Conservation (phyloP, 2,797 vertebrate species). For the Hypotaenidia philippensis region DNA sequence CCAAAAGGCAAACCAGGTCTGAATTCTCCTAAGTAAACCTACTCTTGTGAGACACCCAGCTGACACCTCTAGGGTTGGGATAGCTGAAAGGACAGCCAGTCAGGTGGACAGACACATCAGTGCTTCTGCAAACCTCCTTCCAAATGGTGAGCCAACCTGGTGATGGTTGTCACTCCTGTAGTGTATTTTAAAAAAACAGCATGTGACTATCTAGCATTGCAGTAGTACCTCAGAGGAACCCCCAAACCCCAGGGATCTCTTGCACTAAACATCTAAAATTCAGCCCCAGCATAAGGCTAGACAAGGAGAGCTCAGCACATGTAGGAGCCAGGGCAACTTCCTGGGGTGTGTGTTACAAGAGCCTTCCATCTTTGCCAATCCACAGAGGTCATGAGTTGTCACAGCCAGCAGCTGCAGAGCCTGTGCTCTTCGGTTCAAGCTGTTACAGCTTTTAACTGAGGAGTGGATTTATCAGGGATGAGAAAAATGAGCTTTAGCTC, state of each 20-base stretch:
- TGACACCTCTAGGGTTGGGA: neutral
- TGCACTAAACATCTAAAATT: neutral
- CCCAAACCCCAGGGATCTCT: neutral
- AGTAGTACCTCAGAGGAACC: neutral
- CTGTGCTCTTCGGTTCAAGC: conserved; percentile 38
- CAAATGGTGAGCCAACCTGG: neutral
- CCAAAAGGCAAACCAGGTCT: neutral
- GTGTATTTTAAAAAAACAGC: neutral
- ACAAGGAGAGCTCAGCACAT: neutral
- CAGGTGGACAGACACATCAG: neutral
- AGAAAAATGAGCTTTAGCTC: conserved; percentile 59
- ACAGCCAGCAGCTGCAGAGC: conserved; percentile 65
- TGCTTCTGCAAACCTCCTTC: neutral
- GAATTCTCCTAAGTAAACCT: neutral
- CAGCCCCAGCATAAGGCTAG: neutral
- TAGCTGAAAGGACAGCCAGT: neutral
- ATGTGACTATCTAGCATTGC: neutral
- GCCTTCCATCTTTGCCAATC: conserved; percentile 28
- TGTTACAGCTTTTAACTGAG: conserved; percentile 64
- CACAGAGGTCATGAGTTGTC: conserved; percentile 53
- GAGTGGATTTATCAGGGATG: conserved; percentile 49
- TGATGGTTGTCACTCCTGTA: neutral
- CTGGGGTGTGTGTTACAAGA: conserved; percentile 6
- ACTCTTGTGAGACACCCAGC: neutral
- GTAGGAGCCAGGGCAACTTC: neutral